A percentile compares a stretch with the other conserved stretches of the same genome.
Conservation (phyloP, 2,113 vertebrate species). For the Hipposideros armiger region DNA sequence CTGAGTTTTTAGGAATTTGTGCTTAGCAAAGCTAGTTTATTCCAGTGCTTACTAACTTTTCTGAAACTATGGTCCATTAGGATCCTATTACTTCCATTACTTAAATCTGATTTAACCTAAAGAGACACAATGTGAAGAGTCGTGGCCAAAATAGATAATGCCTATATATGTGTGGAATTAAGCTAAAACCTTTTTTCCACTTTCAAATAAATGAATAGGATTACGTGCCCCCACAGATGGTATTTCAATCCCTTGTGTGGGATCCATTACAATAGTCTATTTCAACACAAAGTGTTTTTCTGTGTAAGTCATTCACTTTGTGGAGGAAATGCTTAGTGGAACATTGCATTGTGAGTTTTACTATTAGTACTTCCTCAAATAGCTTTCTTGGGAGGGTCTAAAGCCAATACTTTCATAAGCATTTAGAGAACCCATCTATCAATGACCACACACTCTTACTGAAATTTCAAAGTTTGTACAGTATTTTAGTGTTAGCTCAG, state of each 20-base stretch:
- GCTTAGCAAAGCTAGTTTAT: slow-evolving; percentile 44
- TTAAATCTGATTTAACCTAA: slow-evolving; percentile 64
- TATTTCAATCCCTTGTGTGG: slow-evolving; percentile 61
- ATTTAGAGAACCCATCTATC: not conserved
- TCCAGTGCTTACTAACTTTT: slow-evolving; percentile 27
- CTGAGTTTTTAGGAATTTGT: slow-evolving; percentile 37
- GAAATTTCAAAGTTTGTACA: not conserved
- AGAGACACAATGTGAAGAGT: slow-evolving; percentile 54
- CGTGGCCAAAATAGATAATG: slow-evolving; percentile 71
- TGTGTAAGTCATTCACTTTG: slow-evolving; percentile 27
- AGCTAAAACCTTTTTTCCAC: slow-evolving; percentile 66
- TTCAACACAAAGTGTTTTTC: slow-evolving; percentile 8
- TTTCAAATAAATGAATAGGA: slow-evolving; percentile 79
- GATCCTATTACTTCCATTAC: slow-evolving; percentile 57
- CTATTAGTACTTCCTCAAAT: slow-evolving; percentile 26
- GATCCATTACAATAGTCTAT: slow-evolving; percentile 62
- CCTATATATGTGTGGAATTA: slow-evolving; percentile 73
- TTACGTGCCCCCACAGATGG: slow-evolving; percentile 69
- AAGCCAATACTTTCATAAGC: not conserved
- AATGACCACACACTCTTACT: not conserved
- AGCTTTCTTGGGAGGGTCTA: slow-evolving; percentile 13
- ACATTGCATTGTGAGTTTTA: slow-evolving; percentile 6
- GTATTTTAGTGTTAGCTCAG: slow-evolving; percentile 13
- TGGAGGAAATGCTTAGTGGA: slow-evolving; percentile 44
- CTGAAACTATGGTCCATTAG: slow-evolving; percentile 53